phyloP scores from a whole-genome alignment of 2,888 invertebrate genomes.

The Mesorhabditis belari region DNA sequence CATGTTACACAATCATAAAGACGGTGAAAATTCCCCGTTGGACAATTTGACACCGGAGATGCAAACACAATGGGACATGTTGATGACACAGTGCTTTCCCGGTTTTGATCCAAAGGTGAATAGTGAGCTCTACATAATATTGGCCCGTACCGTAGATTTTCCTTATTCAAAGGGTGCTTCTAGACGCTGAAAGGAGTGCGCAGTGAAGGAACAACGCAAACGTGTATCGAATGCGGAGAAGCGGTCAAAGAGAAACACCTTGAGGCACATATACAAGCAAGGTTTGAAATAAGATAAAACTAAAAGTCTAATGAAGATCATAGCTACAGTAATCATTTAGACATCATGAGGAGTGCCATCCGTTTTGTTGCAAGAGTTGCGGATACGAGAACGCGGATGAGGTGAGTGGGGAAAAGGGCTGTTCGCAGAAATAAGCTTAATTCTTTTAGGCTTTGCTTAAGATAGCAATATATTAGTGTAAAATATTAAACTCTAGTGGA shows the following conservation, averaged over 20 bases:
- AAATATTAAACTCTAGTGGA: too few species aligned
- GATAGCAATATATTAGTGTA: too few species aligned
- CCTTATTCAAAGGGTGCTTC: too few species aligned
- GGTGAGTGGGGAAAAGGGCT: slow-evolving; percentile 1
- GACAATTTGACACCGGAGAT: slow-evolving; percentile 35
- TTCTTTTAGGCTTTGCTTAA: neutral
- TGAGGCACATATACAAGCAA: neutral
- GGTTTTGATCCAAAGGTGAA: slow-evolving; percentile 18
- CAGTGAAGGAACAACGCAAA: neutral
- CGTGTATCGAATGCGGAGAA: slow-evolving; percentile 5
- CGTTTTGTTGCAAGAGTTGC: slow-evolving; percentile 5
- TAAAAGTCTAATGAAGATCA: neutral
- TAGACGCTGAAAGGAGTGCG: neutral
- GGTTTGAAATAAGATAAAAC: neutral
- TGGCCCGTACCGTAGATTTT: neutral
- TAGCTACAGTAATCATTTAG: neutral
- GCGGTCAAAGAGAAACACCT: neutral
- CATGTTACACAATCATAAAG: slow-evolving; percentile 39
- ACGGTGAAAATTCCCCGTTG: slow-evolving; percentile 25
- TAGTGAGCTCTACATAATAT: neutral
- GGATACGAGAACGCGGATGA: slow-evolving; percentile 5
- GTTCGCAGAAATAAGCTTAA: neutral
- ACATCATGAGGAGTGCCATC: neutral
- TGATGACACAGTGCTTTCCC: slow-evolving; percentile 45
- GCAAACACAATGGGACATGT: slow-evolving; percentile 36